Base-by-base conservation (phyloP, 2,888 invertebrate genomes). In the Automeris io region DNA sequence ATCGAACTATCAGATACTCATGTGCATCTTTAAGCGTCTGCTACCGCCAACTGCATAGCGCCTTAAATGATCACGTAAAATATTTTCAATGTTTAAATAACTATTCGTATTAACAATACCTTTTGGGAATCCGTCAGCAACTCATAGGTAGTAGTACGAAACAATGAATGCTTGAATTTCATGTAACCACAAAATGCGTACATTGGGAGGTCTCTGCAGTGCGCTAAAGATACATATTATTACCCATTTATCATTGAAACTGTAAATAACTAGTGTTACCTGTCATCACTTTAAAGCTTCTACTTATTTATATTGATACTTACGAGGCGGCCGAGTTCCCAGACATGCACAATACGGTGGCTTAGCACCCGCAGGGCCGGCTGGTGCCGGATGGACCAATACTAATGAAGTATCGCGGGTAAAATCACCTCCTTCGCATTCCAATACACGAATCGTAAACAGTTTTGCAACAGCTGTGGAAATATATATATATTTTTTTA, bases 151-250 rank as follows among this genome's bases (percentile, higher is more conserved):
- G 88, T 90, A 11, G 88, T 87, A 16, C 89, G 78, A 56, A 91
- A 91, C 39, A 87, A 60, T 0, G 86, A 61, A 43, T 89, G 82
- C 31, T 86, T 80, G 52, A 91, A 91, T 36, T 88, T 83, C 70
- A 91, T 83, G 50, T 88, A 88, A 2, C 90, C 89, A 47, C 91
- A 91, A 18, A 88, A 89, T 0, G 91, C 91, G 45, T 91, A 91
- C 48, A 71, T 71, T 0, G 91, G 91, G 7, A 91, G 61, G 54
- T 90, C 88, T 22, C 57, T 47, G 42, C 88, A 82, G 34, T 65
- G 59, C 1, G 79, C 90, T 90, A 47, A 2, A 29, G 3, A 19
- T 19, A 5, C 4, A 5, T 19, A 19, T 6, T 5, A 19, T 19
- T 19, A 19, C 19, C 19, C 19, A 3, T 5, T 19, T 19, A 6